Percentiles rank a stretch among this genome's conserved stretches.
These are phyloP conservation scores for Nematopogon swammerdamellus DNA, from an alignment of 2,888 invertebrate genomes.

Conservation along the genomic window DNA sequence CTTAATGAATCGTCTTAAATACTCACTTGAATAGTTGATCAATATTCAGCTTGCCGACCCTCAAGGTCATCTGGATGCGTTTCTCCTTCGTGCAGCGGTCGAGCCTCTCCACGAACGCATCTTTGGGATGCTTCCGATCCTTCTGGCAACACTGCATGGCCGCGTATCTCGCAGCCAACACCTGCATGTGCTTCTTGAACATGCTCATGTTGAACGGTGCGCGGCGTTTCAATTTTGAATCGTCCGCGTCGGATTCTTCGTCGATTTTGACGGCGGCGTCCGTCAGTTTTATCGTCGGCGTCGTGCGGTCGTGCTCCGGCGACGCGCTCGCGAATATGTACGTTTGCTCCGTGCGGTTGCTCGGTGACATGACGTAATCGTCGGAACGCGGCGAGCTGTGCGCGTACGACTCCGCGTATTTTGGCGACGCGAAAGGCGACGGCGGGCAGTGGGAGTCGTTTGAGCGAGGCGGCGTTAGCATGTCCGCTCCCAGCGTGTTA, in stretches of 20 bases:
- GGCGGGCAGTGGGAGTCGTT: not conserved
- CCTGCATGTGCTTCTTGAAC: conserved; percentile 13
- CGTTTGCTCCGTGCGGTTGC: not conserved
- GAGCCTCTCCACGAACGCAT: conserved; percentile 26
- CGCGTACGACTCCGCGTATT: not conserved
- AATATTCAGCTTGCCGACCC: not conserved
- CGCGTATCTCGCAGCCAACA: conserved; percentile 22
- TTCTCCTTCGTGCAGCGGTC: not conserved
- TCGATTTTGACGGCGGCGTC: too few relatives aligned
- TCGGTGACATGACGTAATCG: not conserved
- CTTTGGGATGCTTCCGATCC: conserved; percentile 22
- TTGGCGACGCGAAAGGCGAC: not conserved
- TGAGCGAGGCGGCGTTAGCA: not conserved
- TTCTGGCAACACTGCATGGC: conserved; percentile 34
- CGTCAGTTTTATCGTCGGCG: not conserved
- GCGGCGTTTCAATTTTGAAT: not conserved
- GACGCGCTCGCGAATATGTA: not conserved
- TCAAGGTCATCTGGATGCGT: not conserved
- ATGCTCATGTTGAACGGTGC: not conserved
- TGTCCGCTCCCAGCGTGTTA: not conserved
- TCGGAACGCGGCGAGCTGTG: not conserved
- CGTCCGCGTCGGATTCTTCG: not conserved
- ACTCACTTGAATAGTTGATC: not conserved
- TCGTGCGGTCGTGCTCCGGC: not conserved
- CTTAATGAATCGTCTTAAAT: not conserved